These are phyloP conservation scores for Perca flavescens DNA, from an alignment of 2,113 vertebrate genomes.

Conservation along the genomic window DNA sequence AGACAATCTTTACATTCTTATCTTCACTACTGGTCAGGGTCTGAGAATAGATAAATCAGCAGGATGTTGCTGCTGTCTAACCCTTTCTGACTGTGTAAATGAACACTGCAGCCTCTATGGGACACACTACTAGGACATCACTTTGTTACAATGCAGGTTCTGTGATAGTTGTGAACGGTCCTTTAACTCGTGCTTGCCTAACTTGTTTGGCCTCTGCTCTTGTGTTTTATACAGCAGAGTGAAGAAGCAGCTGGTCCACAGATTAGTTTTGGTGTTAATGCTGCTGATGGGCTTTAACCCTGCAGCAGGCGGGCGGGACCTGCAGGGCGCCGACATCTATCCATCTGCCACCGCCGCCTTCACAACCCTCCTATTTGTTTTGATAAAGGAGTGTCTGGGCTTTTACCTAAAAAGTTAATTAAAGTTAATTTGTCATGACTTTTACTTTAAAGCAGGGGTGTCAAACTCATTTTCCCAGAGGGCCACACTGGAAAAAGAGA, in stretches of 20 bases:
- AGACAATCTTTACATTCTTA: not conserved
- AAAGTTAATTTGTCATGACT: not conserved
- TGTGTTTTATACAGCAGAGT: not conserved
- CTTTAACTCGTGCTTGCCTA: not conserved
- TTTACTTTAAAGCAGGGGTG: not conserved
- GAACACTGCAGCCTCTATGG: not conserved
- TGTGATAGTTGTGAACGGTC: conserved; percentile 2
- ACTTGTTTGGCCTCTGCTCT: conserved; percentile 11
- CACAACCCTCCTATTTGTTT: not conserved
- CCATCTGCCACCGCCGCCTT: conserved; percentile 23
- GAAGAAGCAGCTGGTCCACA: conserved; percentile 56
- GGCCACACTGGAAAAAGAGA: too few relatives aligned
- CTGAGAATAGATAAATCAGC: not conserved
- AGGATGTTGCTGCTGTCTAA: not conserved
- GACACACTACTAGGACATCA: not conserved
- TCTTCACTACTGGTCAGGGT: not conserved
- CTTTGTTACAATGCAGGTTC: not conserved
- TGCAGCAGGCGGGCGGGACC: conserved; percentile 13
- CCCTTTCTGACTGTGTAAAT: not conserved
- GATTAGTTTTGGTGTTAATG: conserved; percentile 60
- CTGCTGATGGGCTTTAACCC: conserved; percentile 38
- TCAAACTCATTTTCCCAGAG: too few relatives aligned
- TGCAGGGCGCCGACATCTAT: not conserved
- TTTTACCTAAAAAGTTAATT: not conserved
- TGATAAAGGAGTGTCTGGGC: not conserved